Percentiles rank a stretch among this genome's conserved stretches.
These are phyloP conservation scores for Chelonus insularis DNA, from an alignment of 1,140 invertebrate genomes.

Conservation along the genomic window DNA sequence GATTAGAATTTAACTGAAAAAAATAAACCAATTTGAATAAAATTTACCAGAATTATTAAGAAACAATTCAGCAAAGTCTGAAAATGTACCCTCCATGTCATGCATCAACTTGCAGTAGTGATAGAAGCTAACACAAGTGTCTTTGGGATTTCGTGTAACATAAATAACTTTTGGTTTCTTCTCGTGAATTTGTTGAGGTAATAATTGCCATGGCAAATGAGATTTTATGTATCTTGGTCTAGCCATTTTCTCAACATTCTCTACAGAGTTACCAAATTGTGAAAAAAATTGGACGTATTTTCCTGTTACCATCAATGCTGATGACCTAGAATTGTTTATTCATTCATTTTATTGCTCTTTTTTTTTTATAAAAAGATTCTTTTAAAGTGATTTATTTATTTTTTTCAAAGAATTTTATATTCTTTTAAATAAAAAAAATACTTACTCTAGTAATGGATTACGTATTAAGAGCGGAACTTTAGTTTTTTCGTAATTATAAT, in stretches of 20 bases:
- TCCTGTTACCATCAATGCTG: conserved; percentile 55
- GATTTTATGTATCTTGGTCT: conserved; percentile 77
- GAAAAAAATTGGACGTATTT: conserved; percentile 55
- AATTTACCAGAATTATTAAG: conserved; percentile 67
- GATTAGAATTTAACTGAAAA: too few relatives aligned
- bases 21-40: too few relatives aligned
- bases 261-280: conserved; percentile 66
- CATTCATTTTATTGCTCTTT: conserved; percentile 1
- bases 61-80: conserved; percentile 82
- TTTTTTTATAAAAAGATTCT: conserved; percentile 6
- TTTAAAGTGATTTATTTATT: too few relatives aligned
- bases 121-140: conserved; percentile 89
- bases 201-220: conserved; percentile 76
- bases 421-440: conserved; percentile 26
- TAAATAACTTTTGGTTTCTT: conserved; percentile 87
- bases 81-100: conserved; percentile 71
- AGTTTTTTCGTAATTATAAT: conserved; percentile 76
- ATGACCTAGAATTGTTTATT: conserved; percentile 47
- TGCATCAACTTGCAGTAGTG: conserved; percentile 80
- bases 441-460: conserved; percentile 66
- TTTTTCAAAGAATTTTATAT: background rate
- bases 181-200: conserved; percentile 68
- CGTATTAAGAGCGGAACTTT: conserved; percentile 67
- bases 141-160: conserved; percentile 89
- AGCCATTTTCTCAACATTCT: conserved; percentile 68